Percentiles rank a stretch among this genome's conserved stretches.
Evolutionary conservation across 2,888 invertebrate species (phyloP).

Genomic region (Drosophila merina): DNA sequence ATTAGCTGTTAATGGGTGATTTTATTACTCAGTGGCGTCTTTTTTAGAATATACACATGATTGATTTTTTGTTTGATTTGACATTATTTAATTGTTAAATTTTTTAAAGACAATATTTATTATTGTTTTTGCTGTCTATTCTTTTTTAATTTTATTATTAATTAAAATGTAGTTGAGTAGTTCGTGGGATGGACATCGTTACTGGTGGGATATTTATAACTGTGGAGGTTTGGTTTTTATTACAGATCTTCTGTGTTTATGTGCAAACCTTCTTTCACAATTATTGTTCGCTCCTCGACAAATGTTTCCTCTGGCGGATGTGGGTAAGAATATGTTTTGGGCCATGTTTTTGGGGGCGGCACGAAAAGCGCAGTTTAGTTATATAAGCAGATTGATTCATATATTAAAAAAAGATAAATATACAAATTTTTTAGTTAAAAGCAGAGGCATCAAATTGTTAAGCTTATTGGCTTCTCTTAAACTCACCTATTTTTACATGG

Average conservation of each 20-base stretch:
- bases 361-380: constrained; percentile 66
- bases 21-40: constrained; percentile 53
- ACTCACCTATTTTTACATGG: constrained; percentile 83
- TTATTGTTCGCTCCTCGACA: constrained; percentile 83
- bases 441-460: constrained; percentile 11
- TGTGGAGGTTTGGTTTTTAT: constrained; percentile 23
- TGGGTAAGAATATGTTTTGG: constrained; percentile 49
- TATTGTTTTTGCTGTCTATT: constrained; percentile 56
- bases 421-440: constrained; percentile 48
- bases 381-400: constrained; percentile 66
- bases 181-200: constrained; percentile 60
- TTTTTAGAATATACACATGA: constrained; percentile 77
- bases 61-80: constrained; percentile 60
- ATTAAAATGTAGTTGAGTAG: constrained; percentile 69
- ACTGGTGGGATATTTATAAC: constrained; percentile 54
- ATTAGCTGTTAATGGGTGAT: constrained; percentile 60
- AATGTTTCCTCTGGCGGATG: constrained; percentile 81
- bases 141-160: constrained; percentile 35
- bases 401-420: constrained; percentile 58
- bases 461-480: neutral
- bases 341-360: constrained; percentile 39
- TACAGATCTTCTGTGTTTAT: constrained; percentile 81
- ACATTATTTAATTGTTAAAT: constrained; percentile 73
- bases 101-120: constrained; percentile 67
- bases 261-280: constrained; percentile 83